Evolutionary conservation across 2,113 vertebrate genomes (phyloP).

Genomic region (Astur gentilis): DNA sequence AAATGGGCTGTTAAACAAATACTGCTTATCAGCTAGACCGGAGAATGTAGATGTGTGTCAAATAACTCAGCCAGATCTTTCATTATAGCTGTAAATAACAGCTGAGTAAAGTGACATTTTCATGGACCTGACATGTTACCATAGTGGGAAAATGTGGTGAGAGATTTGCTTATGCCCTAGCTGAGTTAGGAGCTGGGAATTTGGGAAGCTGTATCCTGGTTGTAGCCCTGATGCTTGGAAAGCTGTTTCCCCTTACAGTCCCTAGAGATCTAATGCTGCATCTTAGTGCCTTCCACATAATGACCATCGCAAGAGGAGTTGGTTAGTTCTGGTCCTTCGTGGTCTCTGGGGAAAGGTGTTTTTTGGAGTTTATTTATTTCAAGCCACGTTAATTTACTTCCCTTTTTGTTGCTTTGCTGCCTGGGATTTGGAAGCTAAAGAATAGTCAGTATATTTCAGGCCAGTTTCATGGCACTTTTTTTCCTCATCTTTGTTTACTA

Average conservation of each 20-base stretch:
- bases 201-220: conserved; percentile 21
- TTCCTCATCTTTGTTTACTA: background rate
- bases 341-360: background rate
- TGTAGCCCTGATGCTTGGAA: background rate
- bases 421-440: background rate
- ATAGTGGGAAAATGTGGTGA: conserved; percentile 45
- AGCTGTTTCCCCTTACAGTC: background rate
- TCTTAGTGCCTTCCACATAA: background rate
- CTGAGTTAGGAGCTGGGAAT: conserved; percentile 20
- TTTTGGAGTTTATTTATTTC: background rate
- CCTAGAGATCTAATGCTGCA: background rate
- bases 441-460: background rate
- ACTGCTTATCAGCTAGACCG: conserved; percentile 12
- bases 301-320: background rate
- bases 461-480: background rate
- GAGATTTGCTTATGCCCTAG: conserved; percentile 28
- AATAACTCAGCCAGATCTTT: conserved; percentile 50
- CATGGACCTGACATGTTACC: conserved; percentile 38
- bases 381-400: background rate
- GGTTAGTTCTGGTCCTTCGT: background rate
- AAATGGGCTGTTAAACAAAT: conserved; percentile 58
- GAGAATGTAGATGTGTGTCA: conserved; percentile 29
- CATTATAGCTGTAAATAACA: conserved; percentile 58
- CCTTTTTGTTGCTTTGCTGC: background rate
- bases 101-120: conserved; percentile 58